Percentiles rank a stretch among this genome's conserved stretches.
Conservation (phyloP, 2,113 vertebrate species). For the Climacteris rufus region DNA sequence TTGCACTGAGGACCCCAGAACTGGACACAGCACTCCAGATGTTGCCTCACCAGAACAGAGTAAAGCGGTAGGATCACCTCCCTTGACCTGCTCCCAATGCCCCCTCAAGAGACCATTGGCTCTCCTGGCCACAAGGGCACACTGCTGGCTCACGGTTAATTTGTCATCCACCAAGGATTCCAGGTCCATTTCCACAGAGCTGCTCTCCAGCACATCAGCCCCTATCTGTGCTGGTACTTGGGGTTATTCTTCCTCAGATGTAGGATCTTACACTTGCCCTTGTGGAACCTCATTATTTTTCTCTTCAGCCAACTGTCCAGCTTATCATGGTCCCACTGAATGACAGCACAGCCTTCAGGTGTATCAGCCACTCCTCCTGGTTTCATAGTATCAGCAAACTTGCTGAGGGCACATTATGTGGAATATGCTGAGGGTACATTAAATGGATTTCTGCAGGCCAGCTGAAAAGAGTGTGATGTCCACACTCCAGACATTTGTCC, state of each 20-base stretch:
- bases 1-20: neutral
- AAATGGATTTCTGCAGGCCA: neutral
- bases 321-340: neutral
- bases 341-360: neutral
- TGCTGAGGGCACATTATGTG: neutral
- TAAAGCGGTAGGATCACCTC: neutral
- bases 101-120: neutral
- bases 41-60: neutral
- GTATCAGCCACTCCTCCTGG: neutral
- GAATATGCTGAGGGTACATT: neutral
- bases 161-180: neutral
- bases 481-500: accelerated
- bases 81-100: too few relatives aligned
- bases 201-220: neutral
- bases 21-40: neutral
- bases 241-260: neutral
- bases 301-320: neutral
- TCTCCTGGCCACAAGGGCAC: neutral
- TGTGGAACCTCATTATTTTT: neutral
- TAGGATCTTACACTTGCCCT: neutral
- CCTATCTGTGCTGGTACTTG: neutral
- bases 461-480: neutral
- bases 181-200: neutral
- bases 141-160: neutral
- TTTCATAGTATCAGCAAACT: neutral